These are phyloP conservation scores for Clarias magur DNA, from an alignment of 2,113 vertebrate species.

Conservation along the genomic window DNA sequence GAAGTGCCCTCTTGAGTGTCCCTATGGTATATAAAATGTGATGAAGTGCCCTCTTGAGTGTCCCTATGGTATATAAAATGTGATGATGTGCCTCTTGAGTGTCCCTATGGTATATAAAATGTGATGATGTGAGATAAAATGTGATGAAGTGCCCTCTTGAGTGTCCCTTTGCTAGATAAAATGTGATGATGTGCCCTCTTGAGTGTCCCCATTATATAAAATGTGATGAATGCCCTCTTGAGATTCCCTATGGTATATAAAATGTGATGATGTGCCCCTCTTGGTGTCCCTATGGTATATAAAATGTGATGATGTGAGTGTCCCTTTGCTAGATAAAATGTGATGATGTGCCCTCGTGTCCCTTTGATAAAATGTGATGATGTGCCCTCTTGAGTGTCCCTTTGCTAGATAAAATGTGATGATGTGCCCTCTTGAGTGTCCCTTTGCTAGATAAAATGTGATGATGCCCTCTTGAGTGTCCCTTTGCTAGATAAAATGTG, in stretches of 20 bases:
- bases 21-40: neutral
- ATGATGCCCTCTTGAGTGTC: neutral
- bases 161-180: neutral
- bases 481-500: too few species aligned
- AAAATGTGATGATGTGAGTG: neutral
- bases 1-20: neutral
- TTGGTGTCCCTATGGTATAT: neutral
- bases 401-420: neutral
- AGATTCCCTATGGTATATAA: neutral
- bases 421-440: accelerated
- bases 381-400: neutral
- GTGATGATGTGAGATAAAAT: neutral
- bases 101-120: neutral
- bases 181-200: neutral
- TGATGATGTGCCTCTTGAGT: too few species aligned
- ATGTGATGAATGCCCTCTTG: too few species aligned
- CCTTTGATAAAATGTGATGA: neutral
- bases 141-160: neutral
- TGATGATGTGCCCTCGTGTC: too few species aligned
- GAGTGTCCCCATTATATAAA: too few species aligned
- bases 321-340: too few species aligned
- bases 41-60: neutral
- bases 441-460: neutral
- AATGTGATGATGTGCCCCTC: neutral
- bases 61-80: too few species aligned